These are phyloP conservation scores for Torymus tubicola DNA, from an alignment of 2,888 invertebrate species.

Conservation along the genomic window DNA sequence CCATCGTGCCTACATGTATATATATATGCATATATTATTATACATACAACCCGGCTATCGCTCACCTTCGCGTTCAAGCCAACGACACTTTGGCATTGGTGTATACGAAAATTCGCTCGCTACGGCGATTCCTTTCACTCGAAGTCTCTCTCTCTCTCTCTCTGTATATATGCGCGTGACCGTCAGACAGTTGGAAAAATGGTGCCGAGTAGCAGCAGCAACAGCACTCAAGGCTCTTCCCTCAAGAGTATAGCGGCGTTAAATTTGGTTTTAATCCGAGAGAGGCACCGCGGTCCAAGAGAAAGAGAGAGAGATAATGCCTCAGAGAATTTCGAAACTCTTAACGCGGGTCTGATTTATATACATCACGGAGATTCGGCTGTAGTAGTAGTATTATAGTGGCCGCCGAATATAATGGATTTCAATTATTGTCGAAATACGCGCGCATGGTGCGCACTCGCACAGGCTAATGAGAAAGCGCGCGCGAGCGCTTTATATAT, in stretches of 20 bases:
- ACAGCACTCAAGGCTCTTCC: slow-evolving; percentile 44
- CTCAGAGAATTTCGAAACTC: too few relatives aligned
- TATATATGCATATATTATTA: neutral
- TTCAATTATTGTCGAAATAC: too few relatives aligned
- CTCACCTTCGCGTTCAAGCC: slow-evolving; percentile 34
- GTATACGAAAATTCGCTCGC: slow-evolving; percentile 38
- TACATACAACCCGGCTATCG: slow-evolving; percentile 17
- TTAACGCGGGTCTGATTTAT: too few relatives aligned
- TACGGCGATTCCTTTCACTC: slow-evolving; percentile 48
- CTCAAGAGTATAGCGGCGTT: neutral
- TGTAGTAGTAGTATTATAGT: too few relatives aligned
- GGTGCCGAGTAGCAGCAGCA: neutral
- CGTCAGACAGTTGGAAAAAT: slow-evolving; percentile 14
- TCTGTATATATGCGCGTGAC: neutral
- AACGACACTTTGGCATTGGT: slow-evolving; percentile 53
- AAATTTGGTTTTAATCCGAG: slow-evolving; percentile 28
- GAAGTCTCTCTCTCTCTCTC: neutral
- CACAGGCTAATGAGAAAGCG: too few relatives aligned
- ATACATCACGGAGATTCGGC: too few relatives aligned
- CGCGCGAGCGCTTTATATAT: too few relatives aligned
- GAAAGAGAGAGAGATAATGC: too few relatives aligned
- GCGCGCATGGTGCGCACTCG: too few relatives aligned
- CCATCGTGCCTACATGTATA: neutral
- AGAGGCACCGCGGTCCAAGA: too few relatives aligned
- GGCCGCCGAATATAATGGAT: too few relatives aligned